These are phyloP conservation scores for Chymomyza costata DNA, from an alignment of 1,140 invertebrate species.

Conservation along the genomic window DNA sequence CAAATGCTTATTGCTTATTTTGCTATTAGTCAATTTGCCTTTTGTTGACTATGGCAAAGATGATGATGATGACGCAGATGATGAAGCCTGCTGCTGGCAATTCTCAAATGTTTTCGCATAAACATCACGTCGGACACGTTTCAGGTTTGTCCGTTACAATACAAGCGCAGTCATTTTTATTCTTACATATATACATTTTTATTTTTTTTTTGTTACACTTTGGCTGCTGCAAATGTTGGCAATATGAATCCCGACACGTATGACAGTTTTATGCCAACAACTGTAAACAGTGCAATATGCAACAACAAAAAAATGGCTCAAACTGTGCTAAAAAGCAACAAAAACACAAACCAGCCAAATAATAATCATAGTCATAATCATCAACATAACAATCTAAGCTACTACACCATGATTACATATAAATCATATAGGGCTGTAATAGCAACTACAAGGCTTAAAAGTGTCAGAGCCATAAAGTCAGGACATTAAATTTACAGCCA, in stretches of 20 bases:
- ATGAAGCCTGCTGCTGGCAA: neutral
- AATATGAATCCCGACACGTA: constrained; percentile 55
- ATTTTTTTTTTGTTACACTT: constrained; percentile 28
- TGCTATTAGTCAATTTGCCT: constrained; percentile 47
- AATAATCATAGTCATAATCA: constrained; percentile 54
- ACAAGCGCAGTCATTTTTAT: constrained; percentile 28
- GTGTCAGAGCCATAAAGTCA: constrained; percentile 30
- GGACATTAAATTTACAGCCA: constrained; percentile 32
- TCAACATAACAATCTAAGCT: too few relatives aligned
- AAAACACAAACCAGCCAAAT: constrained; percentile 61
- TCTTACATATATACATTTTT: constrained; percentile 11
- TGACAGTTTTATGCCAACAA: constrained; percentile 50
- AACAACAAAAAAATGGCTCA: constrained; percentile 19
- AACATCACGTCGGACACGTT: constrained; percentile 68
- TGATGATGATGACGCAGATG: neutral
- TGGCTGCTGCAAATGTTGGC: constrained; percentile 35
- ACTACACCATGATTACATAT: too few relatives aligned
- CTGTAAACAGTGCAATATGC: too few relatives aligned
- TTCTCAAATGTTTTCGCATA: constrained; percentile 44
- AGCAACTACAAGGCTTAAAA: constrained; percentile 18
- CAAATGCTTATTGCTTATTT: constrained; percentile 28
- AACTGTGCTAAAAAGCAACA: neutral
- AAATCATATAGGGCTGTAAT: constrained; percentile 52
- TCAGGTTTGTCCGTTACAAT: constrained; percentile 53
- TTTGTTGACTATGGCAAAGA: constrained; percentile 2